Percentiles rank a stretch among this genome's conserved stretches.
phyloP scores from a whole-genome alignment of 2,888 invertebrate species.

The Epirrhoe tristata region DNA sequence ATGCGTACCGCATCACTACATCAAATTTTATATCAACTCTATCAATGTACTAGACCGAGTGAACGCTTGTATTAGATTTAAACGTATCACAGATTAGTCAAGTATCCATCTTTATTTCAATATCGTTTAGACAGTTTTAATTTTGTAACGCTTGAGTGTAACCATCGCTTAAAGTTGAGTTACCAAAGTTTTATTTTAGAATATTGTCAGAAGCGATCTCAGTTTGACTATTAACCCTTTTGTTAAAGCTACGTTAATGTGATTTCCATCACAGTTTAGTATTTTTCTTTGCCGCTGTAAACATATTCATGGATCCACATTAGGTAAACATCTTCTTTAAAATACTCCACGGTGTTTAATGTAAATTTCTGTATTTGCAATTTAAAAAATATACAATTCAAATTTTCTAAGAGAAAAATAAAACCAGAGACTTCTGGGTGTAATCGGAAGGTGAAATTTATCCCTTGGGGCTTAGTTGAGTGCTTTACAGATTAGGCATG shows the following conservation, averaged over 20 bases:
- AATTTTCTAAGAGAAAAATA: not conserved
- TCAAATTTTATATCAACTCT: conserved; percentile 69
- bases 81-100: no score
- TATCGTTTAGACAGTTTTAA: no score
- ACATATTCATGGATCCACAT: not conserved
- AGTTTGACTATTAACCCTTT: no score
- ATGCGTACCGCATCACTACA: conserved; percentile 69
- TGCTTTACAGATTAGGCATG: not conserved
- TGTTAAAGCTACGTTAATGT: no score
- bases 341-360: not conserved
- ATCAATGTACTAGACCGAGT: conserved; percentile 21
- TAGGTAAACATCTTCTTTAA: not conserved
- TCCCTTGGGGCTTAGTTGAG: not conserved
- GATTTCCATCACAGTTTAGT: no score
- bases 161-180: no score
- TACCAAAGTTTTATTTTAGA: no score
- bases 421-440: not conserved
- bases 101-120: no score
- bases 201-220: no score
- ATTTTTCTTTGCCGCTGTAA: no score
- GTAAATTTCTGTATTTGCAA: not conserved
- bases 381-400: not conserved
- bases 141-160: no score
- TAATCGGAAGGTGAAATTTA: not conserved
- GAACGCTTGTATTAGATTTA: no score